These are phyloP conservation scores for Morpho deidamia DNA, from an alignment of 2,888 invertebrate genomes.

Conservation along the genomic window DNA sequence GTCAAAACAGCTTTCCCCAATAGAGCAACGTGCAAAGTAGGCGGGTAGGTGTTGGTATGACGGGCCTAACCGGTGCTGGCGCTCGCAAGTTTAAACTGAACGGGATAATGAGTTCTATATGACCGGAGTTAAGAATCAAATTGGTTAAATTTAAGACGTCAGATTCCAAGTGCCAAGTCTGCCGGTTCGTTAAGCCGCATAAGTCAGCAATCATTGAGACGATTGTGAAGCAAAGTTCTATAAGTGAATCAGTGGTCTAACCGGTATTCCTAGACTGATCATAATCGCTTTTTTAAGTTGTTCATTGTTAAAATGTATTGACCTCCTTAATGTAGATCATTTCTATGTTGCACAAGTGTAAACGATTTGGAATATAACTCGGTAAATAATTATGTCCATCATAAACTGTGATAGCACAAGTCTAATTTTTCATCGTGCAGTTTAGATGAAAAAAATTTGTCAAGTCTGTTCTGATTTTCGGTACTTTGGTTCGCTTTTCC, in stretches of 20 bases:
- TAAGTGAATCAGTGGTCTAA: conserved; percentile 1
- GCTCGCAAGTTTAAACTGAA: no score
- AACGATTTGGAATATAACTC: no score
- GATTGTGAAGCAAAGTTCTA: conserved; percentile 30
- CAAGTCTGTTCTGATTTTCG: no score
- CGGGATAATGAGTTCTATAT: no score
- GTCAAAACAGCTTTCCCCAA: conserved; percentile 31
- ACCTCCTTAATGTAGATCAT: no score
- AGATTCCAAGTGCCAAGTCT: neutral
- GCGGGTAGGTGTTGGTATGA: conserved; percentile 31
- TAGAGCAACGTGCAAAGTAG: conserved; percentile 49
- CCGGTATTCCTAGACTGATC: conserved; percentile 4
- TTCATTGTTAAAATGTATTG: conserved; percentile 7
- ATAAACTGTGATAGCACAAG: no score
- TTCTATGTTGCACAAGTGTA: no score
- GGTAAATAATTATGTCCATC: no score
- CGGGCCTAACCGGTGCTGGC: conserved; percentile 9
- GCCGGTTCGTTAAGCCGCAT: conserved; percentile 29
- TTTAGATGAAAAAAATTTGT: no score
- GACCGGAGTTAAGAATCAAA: neutral
- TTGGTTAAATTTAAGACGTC: neutral
- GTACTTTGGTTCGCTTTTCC: no score
- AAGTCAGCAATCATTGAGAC: conserved; percentile 37
- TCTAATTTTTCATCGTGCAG: no score
- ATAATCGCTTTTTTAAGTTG: neutral